These are phyloP conservation scores for Drosophila suboccidentalis DNA, from an alignment of 2,888 invertebrate genomes.

Conservation along the genomic window DNA sequence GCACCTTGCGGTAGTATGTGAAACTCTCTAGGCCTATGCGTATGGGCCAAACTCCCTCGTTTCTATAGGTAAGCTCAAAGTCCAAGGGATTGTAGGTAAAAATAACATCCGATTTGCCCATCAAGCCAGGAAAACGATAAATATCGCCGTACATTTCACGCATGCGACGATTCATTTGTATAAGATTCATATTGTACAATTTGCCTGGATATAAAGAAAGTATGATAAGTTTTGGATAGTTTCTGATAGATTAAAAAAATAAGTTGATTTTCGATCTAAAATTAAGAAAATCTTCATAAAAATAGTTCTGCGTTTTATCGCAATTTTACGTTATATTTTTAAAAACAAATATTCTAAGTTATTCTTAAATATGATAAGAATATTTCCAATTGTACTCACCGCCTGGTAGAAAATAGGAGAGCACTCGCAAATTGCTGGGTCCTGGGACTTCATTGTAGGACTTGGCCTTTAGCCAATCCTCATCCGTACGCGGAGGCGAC, in stretches of 20 bases:
- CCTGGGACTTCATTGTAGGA: conserved; percentile 76
- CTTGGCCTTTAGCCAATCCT: conserved; percentile 76
- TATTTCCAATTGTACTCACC: conserved; percentile 49
- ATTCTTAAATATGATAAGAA: no score
- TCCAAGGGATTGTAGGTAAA: conserved; percentile 87
- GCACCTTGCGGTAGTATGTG: conserved; percentile 84
- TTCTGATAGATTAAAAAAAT: not conserved
- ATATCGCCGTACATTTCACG: conserved; percentile 85
- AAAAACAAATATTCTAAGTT: no score
- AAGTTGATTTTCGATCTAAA: no score
- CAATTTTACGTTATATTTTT: no score
- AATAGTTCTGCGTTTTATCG: no score
- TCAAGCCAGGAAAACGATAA: conserved; percentile 85
- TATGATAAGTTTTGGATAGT: not conserved
- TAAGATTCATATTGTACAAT: conserved; percentile 68
- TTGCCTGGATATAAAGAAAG: conserved; percentile 47
- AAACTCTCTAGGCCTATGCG: conserved; percentile 85
- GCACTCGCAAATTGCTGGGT: conserved; percentile 63
- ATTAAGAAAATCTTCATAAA: no score
- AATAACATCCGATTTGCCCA: conserved; percentile 83
- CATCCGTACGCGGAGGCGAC: conserved; percentile 51
- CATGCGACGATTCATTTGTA: conserved; percentile 71
- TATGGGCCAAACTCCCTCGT: conserved; percentile 86
- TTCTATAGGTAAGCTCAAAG: conserved; percentile 85
- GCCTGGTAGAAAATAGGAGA: conserved; percentile 78